phyloP scores from a whole-genome alignment of 2,113 vertebrate genomes.

The Empidonax traillii region DNA sequence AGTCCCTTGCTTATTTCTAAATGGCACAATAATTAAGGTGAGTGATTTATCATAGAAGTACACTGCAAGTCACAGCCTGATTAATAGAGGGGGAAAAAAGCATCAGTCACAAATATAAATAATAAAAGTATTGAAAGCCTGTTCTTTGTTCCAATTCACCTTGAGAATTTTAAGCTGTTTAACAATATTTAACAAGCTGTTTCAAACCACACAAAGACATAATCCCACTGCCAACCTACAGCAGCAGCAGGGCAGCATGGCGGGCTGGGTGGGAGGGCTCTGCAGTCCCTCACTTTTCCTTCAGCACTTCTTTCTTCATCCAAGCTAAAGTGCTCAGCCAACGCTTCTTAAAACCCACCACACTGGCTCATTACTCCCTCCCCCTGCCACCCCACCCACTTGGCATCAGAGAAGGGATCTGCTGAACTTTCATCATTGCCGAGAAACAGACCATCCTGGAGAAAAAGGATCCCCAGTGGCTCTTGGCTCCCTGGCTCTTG shows the following conservation, averaged over 20 bases:
- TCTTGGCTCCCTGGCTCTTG: neutral
- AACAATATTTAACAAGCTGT: neutral
- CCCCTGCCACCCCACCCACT: neutral
- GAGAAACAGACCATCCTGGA: neutral
- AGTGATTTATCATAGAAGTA: neutral
- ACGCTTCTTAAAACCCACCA: neutral
- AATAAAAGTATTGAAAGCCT: neutral
- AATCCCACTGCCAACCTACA: neutral
- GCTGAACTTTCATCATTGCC: neutral
- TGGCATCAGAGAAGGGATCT: rapidly evolving
- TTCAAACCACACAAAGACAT: neutral
- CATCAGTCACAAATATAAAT: neutral
- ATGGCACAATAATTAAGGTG: neutral
- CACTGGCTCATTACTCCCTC: rapidly evolving
- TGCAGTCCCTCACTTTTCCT: neutral
- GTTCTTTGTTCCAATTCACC: neutral
- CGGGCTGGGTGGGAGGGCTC: neutral
- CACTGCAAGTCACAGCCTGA: neutral
- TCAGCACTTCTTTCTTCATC: neutral
- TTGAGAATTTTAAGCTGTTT: neutral
- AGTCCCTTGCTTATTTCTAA: neutral
- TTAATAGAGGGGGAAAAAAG: neutral
- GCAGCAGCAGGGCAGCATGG: neutral
- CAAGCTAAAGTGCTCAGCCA: rapidly evolving
- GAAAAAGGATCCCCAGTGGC: neutral